Evolutionary conservation across 2,113 vertebrate genomes (phyloP).

Genomic region (Brachypteracias leptosomus): DNA sequence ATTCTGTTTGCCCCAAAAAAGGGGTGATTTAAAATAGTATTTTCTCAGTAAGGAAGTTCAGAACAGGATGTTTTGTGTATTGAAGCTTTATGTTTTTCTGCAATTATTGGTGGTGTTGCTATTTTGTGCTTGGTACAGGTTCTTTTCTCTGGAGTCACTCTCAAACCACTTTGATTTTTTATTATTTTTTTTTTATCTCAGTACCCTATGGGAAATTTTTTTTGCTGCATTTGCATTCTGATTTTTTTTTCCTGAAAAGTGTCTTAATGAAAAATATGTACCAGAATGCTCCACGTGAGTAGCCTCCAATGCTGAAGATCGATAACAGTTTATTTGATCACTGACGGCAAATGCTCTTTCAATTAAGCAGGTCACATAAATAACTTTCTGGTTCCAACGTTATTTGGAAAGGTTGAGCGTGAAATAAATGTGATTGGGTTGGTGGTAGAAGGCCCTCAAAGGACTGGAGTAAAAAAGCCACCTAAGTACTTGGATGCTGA

Average conservation of each 20-base stretch:
- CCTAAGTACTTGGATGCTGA: neutral
- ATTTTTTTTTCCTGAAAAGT: neutral
- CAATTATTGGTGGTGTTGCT: neutral
- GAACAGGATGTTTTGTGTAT: neutral
- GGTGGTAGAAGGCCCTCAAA: neutral
- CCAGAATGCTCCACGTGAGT: slow-evolving; percentile 33
- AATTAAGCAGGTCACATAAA: slow-evolving; percentile 71
- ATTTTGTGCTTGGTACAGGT: neutral
- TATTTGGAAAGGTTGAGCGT: slow-evolving; percentile 51
- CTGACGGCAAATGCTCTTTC: slow-evolving; percentile 68
- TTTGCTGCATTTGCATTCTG: slow-evolving; percentile 36
- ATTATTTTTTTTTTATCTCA: neutral
- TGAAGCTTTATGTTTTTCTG: neutral
- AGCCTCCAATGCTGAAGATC: slow-evolving; percentile 56
- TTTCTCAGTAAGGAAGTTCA: neutral
- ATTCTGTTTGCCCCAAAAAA: neutral
- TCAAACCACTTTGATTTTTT: neutral
- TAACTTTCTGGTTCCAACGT: slow-evolving; percentile 57
- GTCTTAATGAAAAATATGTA: slow-evolving; percentile 51
- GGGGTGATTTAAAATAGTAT: neutral
- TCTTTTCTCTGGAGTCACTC: neutral
- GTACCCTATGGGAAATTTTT: slow-evolving; percentile 25
- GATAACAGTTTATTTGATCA: slow-evolving; percentile 72
- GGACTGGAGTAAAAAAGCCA: neutral
- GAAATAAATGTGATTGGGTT: slow-evolving; percentile 50